A percentile compares a stretch with the other conserved stretches of the same genome.
These are phyloP conservation scores for Erithacus rubecula DNA, from an alignment of 2,797 vertebrate species.

Conservation along the genomic window DNA sequence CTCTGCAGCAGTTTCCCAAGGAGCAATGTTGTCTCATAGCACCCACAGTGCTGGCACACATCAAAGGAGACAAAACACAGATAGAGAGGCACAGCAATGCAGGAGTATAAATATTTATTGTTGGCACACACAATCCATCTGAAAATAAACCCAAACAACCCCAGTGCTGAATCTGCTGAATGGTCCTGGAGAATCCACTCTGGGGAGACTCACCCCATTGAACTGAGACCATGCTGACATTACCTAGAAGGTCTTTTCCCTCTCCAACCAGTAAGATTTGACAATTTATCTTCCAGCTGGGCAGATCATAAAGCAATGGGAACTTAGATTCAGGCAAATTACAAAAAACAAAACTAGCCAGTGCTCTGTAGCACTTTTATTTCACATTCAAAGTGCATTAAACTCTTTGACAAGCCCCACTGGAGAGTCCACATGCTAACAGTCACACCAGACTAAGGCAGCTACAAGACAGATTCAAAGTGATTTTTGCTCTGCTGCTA, in stretches of 20 bases:
- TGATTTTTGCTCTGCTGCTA: not conserved
- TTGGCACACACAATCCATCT: not conserved
- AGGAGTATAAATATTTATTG: slow-evolving; percentile 49
- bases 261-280: not conserved
- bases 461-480: not conserved
- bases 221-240: not conserved
- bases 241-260: not conserved
- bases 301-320: not conserved
- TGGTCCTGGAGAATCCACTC: not conserved
- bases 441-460: not conserved
- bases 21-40: not conserved
- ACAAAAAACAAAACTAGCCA: not conserved
- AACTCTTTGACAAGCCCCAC: not conserved
- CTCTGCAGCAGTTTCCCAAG: not conserved
- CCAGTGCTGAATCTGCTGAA: not conserved
- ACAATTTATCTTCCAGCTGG: not conserved
- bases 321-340: not conserved
- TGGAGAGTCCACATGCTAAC: not conserved
- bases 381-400: not conserved
- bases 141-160: not conserved
- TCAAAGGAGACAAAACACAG: slow-evolving; percentile 34
- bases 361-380: not conserved
- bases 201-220: not conserved
- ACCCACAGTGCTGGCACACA: slow-evolving; percentile 10
- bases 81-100: slow-evolving; percentile 6